Percentiles rank a stretch among this genome's conserved stretches.
Conservation (phyloP, 1,140 invertebrate species). For the Ruditapes philippinarum region DNA sequence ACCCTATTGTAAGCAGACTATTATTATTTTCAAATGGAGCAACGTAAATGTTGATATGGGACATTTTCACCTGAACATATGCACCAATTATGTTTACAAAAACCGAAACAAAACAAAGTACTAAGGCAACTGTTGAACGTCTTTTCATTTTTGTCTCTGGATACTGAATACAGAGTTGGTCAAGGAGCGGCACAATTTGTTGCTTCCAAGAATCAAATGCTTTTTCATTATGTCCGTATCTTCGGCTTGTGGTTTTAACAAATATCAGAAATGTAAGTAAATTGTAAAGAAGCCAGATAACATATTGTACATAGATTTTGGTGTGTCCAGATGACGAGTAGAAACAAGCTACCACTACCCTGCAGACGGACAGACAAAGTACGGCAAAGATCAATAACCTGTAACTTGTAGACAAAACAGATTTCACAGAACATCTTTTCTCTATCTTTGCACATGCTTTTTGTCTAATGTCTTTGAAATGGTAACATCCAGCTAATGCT, state of each 20-base stretch:
- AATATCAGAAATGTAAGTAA: neutral
- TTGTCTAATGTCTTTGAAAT: constrained; percentile 3
- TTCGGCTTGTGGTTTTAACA: neutral
- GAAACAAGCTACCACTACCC: neutral
- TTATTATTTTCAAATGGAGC: neutral
- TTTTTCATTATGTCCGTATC: neutral
- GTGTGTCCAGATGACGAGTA: neutral
- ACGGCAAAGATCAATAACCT: neutral
- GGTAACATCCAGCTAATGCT: constrained; percentile 18
- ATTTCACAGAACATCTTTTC: neutral
- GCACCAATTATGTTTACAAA: neutral
- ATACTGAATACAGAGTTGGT: neutral
- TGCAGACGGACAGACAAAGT: neutral
- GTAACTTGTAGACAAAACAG: neutral
- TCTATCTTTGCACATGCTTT: neutral
- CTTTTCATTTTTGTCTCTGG: neutral
- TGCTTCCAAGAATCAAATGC: neutral
- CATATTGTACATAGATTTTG: neutral
- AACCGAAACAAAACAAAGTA: neutral
- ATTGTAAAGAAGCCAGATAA: neutral
- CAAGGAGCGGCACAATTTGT: neutral
- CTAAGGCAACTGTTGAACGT: neutral
- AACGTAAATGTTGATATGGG: neutral
- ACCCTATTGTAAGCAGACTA: neutral
- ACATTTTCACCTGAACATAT: neutral